Conservation (phyloP, 2,113 vertebrate genomes). For the Phoxinus phoxinus region DNA sequence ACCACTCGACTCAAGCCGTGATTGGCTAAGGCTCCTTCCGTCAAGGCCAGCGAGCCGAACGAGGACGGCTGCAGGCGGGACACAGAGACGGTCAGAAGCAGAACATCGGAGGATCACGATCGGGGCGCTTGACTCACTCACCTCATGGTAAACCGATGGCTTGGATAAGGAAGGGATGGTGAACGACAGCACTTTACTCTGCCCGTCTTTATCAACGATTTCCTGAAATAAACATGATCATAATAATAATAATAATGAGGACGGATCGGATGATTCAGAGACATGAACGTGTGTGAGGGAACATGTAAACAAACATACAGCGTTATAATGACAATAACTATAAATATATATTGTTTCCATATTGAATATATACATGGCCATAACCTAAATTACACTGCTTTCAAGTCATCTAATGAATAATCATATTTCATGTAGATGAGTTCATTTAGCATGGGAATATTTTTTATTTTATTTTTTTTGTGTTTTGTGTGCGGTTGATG, state of each 20-base stretch:
- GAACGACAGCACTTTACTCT: conserved; percentile 92
- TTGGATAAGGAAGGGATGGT: conserved; percentile 97
- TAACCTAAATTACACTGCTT: background rate
- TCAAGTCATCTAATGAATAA: background rate
- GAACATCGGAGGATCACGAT: background rate
- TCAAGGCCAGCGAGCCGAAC: conserved; percentile 95
- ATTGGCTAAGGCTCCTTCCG: conserved; percentile 93
- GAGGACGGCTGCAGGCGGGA: conserved; percentile 84
- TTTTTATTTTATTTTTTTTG: too few relatives aligned
- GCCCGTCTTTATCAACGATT: conserved; percentile 96
- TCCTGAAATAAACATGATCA: conserved; percentile 75
- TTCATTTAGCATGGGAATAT: too few relatives aligned
- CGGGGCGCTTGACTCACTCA: conserved; percentile 67
- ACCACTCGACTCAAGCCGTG: conserved; percentile 93
- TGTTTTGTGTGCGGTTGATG: background rate
- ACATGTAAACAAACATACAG: background rate
- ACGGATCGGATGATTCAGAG: background rate
- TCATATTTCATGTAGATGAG: background rate
- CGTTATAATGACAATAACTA: too few relatives aligned
- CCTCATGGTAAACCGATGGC: conserved; percentile 96
- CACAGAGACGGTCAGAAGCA: conserved; percentile 28
- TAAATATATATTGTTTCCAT: background rate
- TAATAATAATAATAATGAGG: background rate
- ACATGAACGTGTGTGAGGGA: background rate
- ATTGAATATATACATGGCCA: background rate